Evolutionary conservation across 2,888 invertebrate species (phyloP).

Genomic region (Nebria salina): DNA sequence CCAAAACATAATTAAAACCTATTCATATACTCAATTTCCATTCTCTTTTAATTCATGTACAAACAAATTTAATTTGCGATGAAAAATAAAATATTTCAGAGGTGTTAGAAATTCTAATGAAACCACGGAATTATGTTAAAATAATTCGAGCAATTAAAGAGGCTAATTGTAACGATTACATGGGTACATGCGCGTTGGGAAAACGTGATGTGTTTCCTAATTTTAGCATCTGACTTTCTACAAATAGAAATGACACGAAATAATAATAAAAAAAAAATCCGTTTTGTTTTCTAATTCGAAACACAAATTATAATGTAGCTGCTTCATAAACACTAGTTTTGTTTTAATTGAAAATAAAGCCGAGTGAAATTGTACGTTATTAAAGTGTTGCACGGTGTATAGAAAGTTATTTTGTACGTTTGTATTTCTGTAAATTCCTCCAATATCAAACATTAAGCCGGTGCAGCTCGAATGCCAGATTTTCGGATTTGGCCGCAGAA

Average conservation of each 20-base stretch:
- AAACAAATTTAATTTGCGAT: background rate
- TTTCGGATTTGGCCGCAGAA: constrained; percentile 23
- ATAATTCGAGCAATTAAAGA: constrained; percentile 10
- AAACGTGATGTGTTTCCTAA: constrained; percentile 39
- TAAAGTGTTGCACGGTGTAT: too few relatives aligned
- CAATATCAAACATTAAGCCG: constrained; percentile 35
- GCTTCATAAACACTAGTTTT: background rate
- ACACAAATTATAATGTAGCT: background rate
- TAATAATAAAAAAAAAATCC: background rate
- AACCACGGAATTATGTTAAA: background rate
- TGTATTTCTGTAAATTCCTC: background rate
- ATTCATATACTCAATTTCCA: too few relatives aligned
- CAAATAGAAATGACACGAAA: constrained; percentile 12
- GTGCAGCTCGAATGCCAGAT: constrained; percentile 24
- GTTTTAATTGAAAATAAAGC: background rate
- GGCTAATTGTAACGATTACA: constrained; percentile 38
- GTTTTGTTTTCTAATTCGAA: too few relatives aligned
- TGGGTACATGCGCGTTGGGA: constrained; percentile 31
- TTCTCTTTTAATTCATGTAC: too few relatives aligned
- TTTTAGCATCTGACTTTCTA: constrained; percentile 36
- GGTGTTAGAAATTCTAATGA: background rate
- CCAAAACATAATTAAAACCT: too few relatives aligned
- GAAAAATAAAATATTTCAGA: background rate
- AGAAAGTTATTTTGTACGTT: background rate
- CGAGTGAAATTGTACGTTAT: background rate